Percentiles rank a stretch among this genome's conserved stretches.
Evolutionary conservation across 2,113 vertebrate genomes (phyloP).

Genomic region (Perca flavescens): DNA sequence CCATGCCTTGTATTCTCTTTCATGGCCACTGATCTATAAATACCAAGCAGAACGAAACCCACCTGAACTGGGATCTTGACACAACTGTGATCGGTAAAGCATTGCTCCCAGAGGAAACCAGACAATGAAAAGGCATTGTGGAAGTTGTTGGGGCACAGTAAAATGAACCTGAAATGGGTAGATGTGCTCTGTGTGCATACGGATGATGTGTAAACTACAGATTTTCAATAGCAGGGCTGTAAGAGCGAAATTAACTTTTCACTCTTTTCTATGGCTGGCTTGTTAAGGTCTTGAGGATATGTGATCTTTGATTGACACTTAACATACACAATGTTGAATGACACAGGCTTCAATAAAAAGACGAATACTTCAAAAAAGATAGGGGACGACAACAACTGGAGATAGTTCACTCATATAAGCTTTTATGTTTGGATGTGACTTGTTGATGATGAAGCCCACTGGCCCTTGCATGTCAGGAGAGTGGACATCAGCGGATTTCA

Average conservation of each 20-base stretch:
- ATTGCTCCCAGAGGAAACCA: constrained; percentile 34
- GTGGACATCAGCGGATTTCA: constrained; percentile 53
- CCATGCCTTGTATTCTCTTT: constrained; percentile 18
- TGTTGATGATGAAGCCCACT: constrained; percentile 16
- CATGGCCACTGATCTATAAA: constrained; percentile 22
- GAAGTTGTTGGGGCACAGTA: constrained; percentile 43
- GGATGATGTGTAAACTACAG: constrained; percentile 30
- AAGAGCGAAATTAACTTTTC: constrained; percentile 35
- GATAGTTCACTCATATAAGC: constrained; percentile 31
- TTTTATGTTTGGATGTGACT: constrained; percentile 29
- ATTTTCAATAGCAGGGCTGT: constrained; percentile 20
- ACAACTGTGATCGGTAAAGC: constrained; percentile 20
- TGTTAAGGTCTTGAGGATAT: constrained; percentile 44
- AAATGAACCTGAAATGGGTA: constrained; percentile 16
- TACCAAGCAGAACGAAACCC: constrained; percentile 22
- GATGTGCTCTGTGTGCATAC: constrained; percentile 28
- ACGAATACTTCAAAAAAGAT: constrained; percentile 40
- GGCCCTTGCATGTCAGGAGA: constrained; percentile 35
- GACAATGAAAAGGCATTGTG: constrained; percentile 50
- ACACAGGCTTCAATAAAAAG: constrained; percentile 62
- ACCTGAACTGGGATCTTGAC: constrained; percentile 24
- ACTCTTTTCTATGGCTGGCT: constrained; percentile 52
- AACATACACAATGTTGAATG: constrained; percentile 62
- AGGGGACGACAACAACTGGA: constrained; percentile 55
- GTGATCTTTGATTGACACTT: constrained; percentile 53